phyloP scores from a whole-genome alignment of 2,797 vertebrate genomes.

The Manis crassicaudata region DNA sequence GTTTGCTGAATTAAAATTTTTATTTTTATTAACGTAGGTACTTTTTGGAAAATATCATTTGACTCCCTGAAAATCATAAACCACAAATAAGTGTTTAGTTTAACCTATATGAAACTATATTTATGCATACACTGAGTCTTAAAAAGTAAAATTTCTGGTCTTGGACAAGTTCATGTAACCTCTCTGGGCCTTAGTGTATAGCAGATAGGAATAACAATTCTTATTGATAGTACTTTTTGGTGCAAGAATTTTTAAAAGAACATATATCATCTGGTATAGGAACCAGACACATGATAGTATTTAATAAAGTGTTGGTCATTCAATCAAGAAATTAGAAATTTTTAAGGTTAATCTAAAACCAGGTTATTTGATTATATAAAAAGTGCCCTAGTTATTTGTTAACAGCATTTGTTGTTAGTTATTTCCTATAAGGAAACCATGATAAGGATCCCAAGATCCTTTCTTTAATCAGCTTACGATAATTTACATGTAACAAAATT shows the following conservation, averaged over 20 bases:
- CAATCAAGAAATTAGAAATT: slow-evolving; percentile 7
- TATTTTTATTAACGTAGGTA: not conserved
- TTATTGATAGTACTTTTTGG: not conserved
- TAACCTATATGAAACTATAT: not conserved
- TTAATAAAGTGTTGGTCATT: slow-evolving; percentile 15
- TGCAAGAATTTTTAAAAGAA: slow-evolving; percentile 14
- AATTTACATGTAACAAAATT: slow-evolving; percentile 2
- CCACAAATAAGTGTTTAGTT: not conserved
- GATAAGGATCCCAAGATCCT: not conserved
- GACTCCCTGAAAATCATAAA: slow-evolving; percentile 38
- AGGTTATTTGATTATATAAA: slow-evolving; percentile 12
- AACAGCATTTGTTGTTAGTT: slow-evolving; percentile 37
- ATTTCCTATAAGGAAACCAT: not conserved
- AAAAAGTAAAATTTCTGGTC: not conserved
- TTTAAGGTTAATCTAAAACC: slow-evolving; percentile 3
- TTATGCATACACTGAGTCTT: not conserved
- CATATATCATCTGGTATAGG: not conserved
- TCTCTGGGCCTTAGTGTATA: not conserved
- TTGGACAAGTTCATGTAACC: not conserved
- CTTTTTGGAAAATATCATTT: slow-evolving; percentile 4
- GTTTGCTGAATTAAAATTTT: slow-evolving; percentile 24
- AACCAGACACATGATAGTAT: not conserved
- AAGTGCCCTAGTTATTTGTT: slow-evolving; percentile 8
- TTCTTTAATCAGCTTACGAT: slow-evolving; percentile 11
- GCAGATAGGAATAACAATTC: slow-evolving; percentile 1